Evolutionary conservation across 2,888 invertebrate species (phyloP), one percentile per base, ranked within the genome.

Genomic region (Heliconius cydno): DNA sequence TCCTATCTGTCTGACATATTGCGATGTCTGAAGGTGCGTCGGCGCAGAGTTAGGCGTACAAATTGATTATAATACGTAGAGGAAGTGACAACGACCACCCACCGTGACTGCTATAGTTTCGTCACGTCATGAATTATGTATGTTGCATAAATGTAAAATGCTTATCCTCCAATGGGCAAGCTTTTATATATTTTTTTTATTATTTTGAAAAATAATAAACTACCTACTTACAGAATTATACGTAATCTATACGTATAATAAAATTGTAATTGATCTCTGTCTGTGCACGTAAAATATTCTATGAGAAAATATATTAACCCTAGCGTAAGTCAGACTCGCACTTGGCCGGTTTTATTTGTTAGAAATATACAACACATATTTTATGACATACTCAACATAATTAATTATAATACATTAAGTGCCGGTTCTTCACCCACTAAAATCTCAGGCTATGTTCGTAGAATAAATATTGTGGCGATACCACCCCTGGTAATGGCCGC

Each of bases 1-100:
- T 84, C 84, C 86, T 86, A 88, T 91, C 88, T 90, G 89, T 87
- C 87, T 83, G 87, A 84, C 85, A 88, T 85, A 85, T 86, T 84
- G 82, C 82, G 82, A 84, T 85, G 86, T 84, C 85, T 85, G 85
- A 82, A 86, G 86, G 85, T 85, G 86, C 85, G 88, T 87, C 85
- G 85, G 87, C 85, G 87, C 86, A 84, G 85, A 88, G 92, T 92
- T 90, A 91, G 91, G 92, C 94, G 91, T 92, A 93, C 92, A 94
- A 94, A 94, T 94, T 93, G 94, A 94, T 94, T 94, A 92, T 90
- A 85, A 86, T 86, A 87, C 90, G 89, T 90, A 90, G 92, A 92
- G 88, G 86, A 88, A 84, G 90, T 89, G 92, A 90, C 92, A 89
- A 87, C 84, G 92, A 86, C 94, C 94, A 94, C 95, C 94, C 95